A percentile compares a stretch with the other conserved stretches of the same genome.
Conservation (phyloP, 2,797 vertebrate genomes). For the Acanthurus tractus region DNA sequence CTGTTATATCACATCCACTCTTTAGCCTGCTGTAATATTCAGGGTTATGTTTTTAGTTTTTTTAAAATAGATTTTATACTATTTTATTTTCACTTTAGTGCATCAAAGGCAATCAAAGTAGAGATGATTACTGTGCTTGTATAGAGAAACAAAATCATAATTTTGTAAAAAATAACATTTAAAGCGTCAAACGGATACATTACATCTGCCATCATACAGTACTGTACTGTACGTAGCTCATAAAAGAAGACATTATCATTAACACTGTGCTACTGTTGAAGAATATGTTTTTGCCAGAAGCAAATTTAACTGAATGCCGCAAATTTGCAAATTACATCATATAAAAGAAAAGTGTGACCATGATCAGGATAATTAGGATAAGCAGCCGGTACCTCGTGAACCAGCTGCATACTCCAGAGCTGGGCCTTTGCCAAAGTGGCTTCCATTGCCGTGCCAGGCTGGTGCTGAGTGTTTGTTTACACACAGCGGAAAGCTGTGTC, state of each 20-base stretch:
- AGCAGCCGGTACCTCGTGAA: constrained; percentile 58
- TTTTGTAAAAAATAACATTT: constrained; percentile 17
- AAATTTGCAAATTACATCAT: constrained; percentile 64
- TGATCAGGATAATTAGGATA: constrained; percentile 68
- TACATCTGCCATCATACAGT: background rate
- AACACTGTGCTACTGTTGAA: constrained; percentile 15
- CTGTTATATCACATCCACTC: constrained; percentile 55
- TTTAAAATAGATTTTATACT: constrained; percentile 26
- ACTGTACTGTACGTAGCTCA: background rate
- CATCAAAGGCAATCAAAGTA: constrained; percentile 32
- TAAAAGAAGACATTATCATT: constrained; percentile 17
- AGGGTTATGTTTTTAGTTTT: constrained; percentile 36
- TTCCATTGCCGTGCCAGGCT: constrained; percentile 76
- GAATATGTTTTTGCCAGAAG: constrained; percentile 14
- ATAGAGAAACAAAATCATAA: constrained; percentile 23
- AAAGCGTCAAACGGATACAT: constrained; percentile 7
- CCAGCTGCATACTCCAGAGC: constrained; percentile 71
- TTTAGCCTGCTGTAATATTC: constrained; percentile 46
- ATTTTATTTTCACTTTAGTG: constrained; percentile 32
- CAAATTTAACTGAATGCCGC: constrained; percentile 54
- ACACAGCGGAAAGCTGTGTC: constrained; percentile 73
- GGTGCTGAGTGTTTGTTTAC: constrained; percentile 82
- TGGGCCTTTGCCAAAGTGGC: constrained; percentile 80
- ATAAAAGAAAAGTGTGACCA: constrained; percentile 57
- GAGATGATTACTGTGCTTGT: constrained; percentile 19